phyloP scores from a whole-genome alignment of 2,888 invertebrate species.

The Sicus ferrugineus region DNA sequence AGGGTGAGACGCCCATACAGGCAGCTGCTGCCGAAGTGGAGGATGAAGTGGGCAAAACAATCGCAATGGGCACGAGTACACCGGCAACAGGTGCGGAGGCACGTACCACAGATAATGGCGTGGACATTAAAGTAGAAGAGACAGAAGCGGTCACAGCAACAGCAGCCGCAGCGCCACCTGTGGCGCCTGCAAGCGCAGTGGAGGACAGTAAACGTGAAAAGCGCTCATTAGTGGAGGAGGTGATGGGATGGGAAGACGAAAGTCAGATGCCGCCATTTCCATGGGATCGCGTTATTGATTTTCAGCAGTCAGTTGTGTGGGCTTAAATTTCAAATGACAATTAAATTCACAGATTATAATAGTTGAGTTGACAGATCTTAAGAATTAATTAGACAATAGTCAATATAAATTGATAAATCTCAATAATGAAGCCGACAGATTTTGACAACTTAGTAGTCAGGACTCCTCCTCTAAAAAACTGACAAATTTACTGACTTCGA shows the following conservation, averaged over 20 bases:
- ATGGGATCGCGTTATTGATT: slow-evolving; percentile 78
- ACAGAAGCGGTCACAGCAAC: slow-evolving; percentile 21
- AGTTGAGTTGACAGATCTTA: too few species aligned
- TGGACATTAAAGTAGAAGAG: neutral
- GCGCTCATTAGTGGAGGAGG: slow-evolving; percentile 50
- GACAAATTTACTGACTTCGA: too few species aligned
- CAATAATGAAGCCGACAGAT: too few species aligned
- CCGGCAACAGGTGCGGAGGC: slow-evolving; percentile 42
- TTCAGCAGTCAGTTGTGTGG: slow-evolving; percentile 75
- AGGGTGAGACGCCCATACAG: slow-evolving; percentile 59
- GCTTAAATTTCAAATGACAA: slow-evolving; percentile 64
- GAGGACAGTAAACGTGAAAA: slow-evolving; percentile 45
- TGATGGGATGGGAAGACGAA: slow-evolving; percentile 46
- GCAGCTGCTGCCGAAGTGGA: slow-evolving; percentile 51
- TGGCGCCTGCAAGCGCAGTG: slow-evolving; percentile 38
- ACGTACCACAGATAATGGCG: slow-evolving; percentile 35
- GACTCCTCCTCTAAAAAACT: too few species aligned
- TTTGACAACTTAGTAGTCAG: too few species aligned
- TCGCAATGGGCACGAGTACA: slow-evolving; percentile 50
- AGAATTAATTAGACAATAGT: too few species aligned
- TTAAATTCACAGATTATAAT: neutral
- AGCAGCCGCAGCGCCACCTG: slow-evolving; percentile 33
- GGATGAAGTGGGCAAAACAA: slow-evolving; percentile 35
- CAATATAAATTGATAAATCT: too few species aligned
- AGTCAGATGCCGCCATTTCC: slow-evolving; percentile 74